Evolutionary conservation across 2,888 invertebrate genomes (phyloP).

Genomic region (Dinocampus coccinellae): DNA sequence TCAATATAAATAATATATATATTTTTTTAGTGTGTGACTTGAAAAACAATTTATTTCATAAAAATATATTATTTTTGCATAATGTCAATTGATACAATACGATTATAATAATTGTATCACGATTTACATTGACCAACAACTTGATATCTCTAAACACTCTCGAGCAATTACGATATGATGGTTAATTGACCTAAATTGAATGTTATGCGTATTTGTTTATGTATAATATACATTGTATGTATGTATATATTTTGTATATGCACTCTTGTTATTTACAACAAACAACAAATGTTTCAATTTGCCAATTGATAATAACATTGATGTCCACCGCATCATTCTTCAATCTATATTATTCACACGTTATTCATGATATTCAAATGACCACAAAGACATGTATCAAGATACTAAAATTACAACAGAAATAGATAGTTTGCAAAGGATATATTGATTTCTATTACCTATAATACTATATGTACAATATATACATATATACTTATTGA

Average conservation of each 20-base stretch:
- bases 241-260: not conserved
- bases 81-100: not conserved
- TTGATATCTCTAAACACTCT: slow-evolving; percentile 45
- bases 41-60: no score
- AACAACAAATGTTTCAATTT: not conserved
- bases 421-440: no score
- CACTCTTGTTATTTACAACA: not conserved
- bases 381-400: no score
- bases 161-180: slow-evolving; percentile 62
- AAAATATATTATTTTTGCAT: not conserved
- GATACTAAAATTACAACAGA: no score
- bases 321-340: not conserved
- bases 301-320: not conserved
- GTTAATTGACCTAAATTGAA: slow-evolving; percentile 68
- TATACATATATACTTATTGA: no score
- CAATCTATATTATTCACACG: not conserved
- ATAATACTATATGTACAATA: no score
- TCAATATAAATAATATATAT: not conserved
- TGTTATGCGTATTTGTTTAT: not conserved
- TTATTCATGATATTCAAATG: no score
- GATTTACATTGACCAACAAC: not conserved
- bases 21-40: no score
- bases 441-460: no score
- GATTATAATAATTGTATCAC: not conserved
- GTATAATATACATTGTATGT: not conserved